Percentiles rank a stretch among this genome's conserved stretches.
Evolutionary conservation across 2,113 vertebrate species (phyloP).

Genomic region (Microcebus tavaratra): DNA sequence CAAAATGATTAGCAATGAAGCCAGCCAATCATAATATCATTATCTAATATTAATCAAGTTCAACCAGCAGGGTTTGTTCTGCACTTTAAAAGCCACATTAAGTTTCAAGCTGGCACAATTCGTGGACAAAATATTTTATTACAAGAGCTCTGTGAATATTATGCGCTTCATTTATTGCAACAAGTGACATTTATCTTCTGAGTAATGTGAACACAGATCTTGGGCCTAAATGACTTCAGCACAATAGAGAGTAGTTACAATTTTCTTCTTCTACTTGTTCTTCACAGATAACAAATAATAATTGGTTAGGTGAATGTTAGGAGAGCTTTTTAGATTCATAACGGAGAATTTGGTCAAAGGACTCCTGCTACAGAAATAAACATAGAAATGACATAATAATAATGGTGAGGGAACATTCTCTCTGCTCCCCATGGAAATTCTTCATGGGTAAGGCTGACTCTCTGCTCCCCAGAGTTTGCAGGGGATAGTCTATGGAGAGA

Average conservation of each 20-base stretch:
- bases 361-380: background rate
- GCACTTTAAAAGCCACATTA: constrained; percentile 39
- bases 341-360: background rate
- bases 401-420: background rate
- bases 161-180: background rate
- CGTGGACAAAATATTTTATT: constrained; percentile 35
- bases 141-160: background rate
- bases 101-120: background rate
- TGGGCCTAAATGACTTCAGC: background rate
- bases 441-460: background rate
- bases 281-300: background rate
- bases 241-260: background rate
- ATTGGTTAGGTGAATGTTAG: background rate
- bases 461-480: background rate
- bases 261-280: background rate
- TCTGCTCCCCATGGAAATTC: background rate
- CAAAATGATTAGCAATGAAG: background rate
- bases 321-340: background rate
- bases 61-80: background rate
- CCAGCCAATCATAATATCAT: background rate
- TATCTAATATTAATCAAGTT: background rate
- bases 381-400: background rate
- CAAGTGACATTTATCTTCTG: background rate
- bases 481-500: background rate
- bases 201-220: background rate